phyloP scores from a whole-genome alignment of 2,888 invertebrate genomes.

The Halictus ligatus region DNA sequence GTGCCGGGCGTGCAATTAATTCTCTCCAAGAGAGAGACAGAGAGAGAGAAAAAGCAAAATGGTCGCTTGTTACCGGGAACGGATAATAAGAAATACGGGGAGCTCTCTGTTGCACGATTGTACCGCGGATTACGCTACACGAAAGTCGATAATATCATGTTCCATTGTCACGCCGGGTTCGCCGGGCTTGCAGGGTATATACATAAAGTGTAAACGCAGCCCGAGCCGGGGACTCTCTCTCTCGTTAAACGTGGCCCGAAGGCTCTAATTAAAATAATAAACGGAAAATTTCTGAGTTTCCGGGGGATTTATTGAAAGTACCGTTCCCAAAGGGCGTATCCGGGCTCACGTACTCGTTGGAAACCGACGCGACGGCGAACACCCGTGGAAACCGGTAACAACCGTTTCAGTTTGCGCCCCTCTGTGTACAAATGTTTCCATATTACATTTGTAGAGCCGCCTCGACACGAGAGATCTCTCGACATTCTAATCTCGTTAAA shows the following conservation, averaged over 20 bases:
- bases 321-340: constrained; percentile 48
- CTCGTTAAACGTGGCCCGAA: constrained; percentile 76
- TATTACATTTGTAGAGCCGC: constrained; percentile 71
- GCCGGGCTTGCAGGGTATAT: background rate
- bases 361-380: constrained; percentile 9
- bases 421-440: constrained; percentile 81
- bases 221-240: constrained; percentile 41
- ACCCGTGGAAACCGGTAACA: constrained; percentile 43
- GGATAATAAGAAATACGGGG: constrained; percentile 6
- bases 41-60: background rate
- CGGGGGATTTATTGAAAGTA: constrained; percentile 61
- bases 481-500: background rate
- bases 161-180: constrained; percentile 43
- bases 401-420: constrained; percentile 64
- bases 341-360: constrained; percentile 35
- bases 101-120: constrained; percentile 33
- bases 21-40: background rate
- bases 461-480: constrained; percentile 11
- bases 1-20: background rate
- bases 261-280: constrained; percentile 83
- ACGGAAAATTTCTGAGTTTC: constrained; percentile 74
- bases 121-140: constrained; percentile 36
- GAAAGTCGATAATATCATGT: constrained; percentile 48
- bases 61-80: background rate
- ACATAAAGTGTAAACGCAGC: constrained; percentile 53